Evolutionary conservation across 2,113 vertebrate genomes (phyloP).

Genomic region (Syngnathoides biaculeatus): DNA sequence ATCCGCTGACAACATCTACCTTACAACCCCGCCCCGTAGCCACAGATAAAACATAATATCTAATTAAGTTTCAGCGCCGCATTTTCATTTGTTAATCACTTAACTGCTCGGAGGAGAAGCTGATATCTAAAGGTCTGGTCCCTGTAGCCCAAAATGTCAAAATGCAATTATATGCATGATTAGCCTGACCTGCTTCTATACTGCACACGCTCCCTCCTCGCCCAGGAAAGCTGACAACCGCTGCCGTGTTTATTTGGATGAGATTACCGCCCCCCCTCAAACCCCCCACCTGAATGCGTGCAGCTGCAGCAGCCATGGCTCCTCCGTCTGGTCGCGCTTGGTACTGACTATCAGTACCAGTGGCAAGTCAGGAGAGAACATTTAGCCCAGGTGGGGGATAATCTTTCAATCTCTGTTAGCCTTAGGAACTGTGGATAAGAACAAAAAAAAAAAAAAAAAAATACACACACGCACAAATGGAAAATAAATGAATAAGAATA

Average conservation of each 20-base stretch:
- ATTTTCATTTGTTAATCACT: constrained; percentile 84
- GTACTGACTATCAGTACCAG: constrained; percentile 46
- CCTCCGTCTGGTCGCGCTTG: constrained; percentile 72
- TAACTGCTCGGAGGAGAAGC: constrained; percentile 81
- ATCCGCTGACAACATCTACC: constrained; percentile 35
- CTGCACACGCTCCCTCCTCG: constrained; percentile 57
- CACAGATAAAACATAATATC: constrained; percentile 69
- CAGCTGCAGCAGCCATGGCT: constrained; percentile 69
- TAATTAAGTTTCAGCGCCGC: constrained; percentile 79
- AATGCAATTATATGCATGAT: constrained; percentile 92
- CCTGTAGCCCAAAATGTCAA: constrained; percentile 82
- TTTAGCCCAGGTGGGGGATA: constrained; percentile 47
- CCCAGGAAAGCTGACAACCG: constrained; percentile 69
- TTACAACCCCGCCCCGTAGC: constrained; percentile 50
- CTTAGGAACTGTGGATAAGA: constrained; percentile 28
- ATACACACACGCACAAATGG: constrained; percentile 37
- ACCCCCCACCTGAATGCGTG: constrained; percentile 28
- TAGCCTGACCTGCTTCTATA: constrained; percentile 84
- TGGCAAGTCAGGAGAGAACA: constrained; percentile 20
- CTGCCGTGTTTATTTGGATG: constrained; percentile 76
- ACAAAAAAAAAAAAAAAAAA: constrained; percentile 8
- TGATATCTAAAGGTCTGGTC: constrained; percentile 82
- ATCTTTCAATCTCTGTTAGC: constrained; percentile 67
- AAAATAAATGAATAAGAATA: constrained; percentile 72
- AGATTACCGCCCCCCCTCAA: constrained; percentile 53